These are phyloP conservation scores for Eumerus sabulonum DNA, from an alignment of 2,888 invertebrate genomes.

Conservation along the genomic window DNA sequence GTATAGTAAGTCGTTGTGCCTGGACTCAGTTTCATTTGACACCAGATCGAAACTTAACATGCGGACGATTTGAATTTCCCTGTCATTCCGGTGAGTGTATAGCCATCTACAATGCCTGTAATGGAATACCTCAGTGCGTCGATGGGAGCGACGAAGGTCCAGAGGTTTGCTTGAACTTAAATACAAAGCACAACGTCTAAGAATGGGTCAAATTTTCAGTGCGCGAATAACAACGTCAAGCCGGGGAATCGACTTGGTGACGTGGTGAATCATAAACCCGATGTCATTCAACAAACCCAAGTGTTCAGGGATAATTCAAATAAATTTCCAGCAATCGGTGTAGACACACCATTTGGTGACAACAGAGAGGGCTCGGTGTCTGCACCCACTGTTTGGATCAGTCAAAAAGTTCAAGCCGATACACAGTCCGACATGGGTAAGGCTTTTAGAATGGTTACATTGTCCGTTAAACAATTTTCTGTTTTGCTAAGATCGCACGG, in stretches of 20 bases:
- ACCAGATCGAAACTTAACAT: slow-evolving; percentile 75
- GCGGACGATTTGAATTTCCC: slow-evolving; percentile 92
- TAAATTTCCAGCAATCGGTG: slow-evolving; percentile 69
- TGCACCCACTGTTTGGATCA: slow-evolving; percentile 71
- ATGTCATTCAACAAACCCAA: slow-evolving; percentile 30
- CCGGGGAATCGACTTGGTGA: slow-evolving; percentile 11
- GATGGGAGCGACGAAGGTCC: slow-evolving; percentile 95
- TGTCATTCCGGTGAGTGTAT: slow-evolving; percentile 95
- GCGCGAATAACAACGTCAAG: slow-evolving; percentile 69
- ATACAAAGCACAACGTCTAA: too few relatives aligned
- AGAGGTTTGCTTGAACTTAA: slow-evolving; percentile 80
- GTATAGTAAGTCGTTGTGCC: too few relatives aligned
- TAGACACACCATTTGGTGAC: slow-evolving; percentile 69
- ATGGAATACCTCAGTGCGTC: slow-evolving; percentile 94
- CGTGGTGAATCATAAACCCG: slow-evolving; percentile 38
- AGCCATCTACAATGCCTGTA: slow-evolving; percentile 96
- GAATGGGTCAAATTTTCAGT: too few relatives aligned
- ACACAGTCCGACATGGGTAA: slow-evolving; percentile 70
- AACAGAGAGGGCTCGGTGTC: slow-evolving; percentile 77
- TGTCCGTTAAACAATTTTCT: slow-evolving; percentile 72
- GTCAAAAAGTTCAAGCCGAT: slow-evolving; percentile 75
- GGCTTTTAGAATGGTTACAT: background rate
- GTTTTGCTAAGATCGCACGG: slow-evolving; percentile 79
- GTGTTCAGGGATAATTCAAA: slow-evolving; percentile 65
- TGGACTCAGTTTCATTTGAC: too few relatives aligned